A percentile compares a stretch with the other conserved stretches of the same genome.
Evolutionary conservation across 2,888 invertebrate species (phyloP).

Genomic region (Microplitis deprimator): DNA sequence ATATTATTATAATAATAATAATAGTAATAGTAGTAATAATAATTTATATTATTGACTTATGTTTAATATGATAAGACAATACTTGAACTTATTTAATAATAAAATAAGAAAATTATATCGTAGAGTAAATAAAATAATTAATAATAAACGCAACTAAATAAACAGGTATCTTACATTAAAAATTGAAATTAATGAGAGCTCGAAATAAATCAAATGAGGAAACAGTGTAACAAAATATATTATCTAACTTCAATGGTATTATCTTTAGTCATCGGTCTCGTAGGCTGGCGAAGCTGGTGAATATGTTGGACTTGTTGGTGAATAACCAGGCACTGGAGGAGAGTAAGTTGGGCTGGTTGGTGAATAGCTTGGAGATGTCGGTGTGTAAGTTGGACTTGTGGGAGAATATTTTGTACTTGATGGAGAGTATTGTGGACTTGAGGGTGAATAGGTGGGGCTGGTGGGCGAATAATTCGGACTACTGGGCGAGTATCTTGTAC

Average conservation of each 20-base stretch:
- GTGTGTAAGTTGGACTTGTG: constrained; percentile 85
- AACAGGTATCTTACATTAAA: constrained; percentile 15
- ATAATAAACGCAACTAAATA: not conserved
- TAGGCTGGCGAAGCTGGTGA: constrained; percentile 80
- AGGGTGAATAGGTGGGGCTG: constrained; percentile 76
- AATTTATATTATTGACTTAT: constrained; percentile 20
- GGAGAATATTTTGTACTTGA: constrained; percentile 91
- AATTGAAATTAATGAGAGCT: not conserved
- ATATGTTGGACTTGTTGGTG: constrained; percentile 76
- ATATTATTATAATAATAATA: not conserved
- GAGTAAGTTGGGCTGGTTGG: constrained; percentile 86
- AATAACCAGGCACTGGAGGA: constrained; percentile 78
- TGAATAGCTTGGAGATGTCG: constrained; percentile 84
- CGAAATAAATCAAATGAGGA: not conserved
- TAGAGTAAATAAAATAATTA: not conserved
- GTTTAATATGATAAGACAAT: not conserved
- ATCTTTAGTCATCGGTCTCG: constrained; percentile 73
- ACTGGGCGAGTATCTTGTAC: constrained; percentile 80
- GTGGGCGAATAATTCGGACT: constrained; percentile 91
- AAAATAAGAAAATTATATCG: not conserved
- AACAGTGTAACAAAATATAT: constrained; percentile 6
- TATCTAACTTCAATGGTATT: constrained; percentile 12
- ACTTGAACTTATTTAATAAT: not conserved
- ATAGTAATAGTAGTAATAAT: not conserved
- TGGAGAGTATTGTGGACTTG: constrained; percentile 88